Conservation (phyloP, 1,140 invertebrate species). For the Pachyrhynchus sulphureomaculatus region DNA sequence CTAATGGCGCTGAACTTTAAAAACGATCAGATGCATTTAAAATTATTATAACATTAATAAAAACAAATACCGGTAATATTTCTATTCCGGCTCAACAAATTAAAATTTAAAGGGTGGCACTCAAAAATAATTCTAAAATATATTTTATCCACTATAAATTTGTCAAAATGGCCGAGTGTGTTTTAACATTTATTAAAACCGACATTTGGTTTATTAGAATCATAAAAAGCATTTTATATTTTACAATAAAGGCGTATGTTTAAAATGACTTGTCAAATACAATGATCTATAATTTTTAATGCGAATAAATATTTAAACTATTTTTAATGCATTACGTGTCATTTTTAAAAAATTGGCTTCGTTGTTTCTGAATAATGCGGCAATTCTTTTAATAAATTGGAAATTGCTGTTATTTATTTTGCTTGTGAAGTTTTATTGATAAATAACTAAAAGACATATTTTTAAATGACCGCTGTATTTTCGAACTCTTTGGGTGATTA, state of each 20-base stretch:
- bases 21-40: slow-evolving; percentile 21
- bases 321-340: background rate
- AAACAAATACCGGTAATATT: slow-evolving; percentile 29
- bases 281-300: slow-evolving; percentile 23
- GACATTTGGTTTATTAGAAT: slow-evolving; percentile 22
- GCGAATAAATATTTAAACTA: background rate
- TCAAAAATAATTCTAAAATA: slow-evolving; percentile 32
- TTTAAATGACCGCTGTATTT: no score
- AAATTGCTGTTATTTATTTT: no score
- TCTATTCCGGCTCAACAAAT: slow-evolving; percentile 6
- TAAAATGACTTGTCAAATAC: slow-evolving; percentile 19
- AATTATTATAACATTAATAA: slow-evolving; percentile 34
- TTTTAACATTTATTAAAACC: slow-evolving; percentile 27
- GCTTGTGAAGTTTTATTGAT: no score
- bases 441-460: no score
- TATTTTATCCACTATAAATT: slow-evolving; percentile 24
- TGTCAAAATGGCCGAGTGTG: slow-evolving; percentile 21
- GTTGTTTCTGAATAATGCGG: background rate
- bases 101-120: slow-evolving; percentile 30
- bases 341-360: background rate
- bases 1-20: slow-evolving; percentile 9
- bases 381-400: no score
- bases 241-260: slow-evolving; percentile 8
- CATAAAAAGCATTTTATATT: slow-evolving; percentile 22
- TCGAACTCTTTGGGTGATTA: no score